Percentiles rank a stretch among this genome's conserved stretches.
Conservation (phyloP, 2,888 invertebrate genomes). For the Chymomyza caudatula region DNA sequence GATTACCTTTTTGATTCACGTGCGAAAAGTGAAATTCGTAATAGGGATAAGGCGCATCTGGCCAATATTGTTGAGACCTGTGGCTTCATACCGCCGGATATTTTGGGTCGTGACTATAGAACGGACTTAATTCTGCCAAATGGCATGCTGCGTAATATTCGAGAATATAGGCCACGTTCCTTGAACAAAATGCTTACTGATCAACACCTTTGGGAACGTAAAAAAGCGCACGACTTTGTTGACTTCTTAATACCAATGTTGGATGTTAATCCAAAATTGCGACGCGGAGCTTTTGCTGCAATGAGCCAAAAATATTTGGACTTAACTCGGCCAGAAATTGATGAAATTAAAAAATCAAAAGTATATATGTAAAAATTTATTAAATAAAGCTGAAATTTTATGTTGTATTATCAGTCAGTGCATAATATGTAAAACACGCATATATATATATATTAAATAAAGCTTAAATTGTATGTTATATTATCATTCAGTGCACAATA, state of each 20-base stretch:
- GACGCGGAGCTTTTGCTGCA: slow-evolving; percentile 95
- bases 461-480: too few relatives aligned
- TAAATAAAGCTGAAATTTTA: too few relatives aligned
- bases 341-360: neutral
- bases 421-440: too few relatives aligned
- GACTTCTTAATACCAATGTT: slow-evolving; percentile 97
- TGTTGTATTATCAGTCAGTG: too few relatives aligned
- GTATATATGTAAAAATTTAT: neutral
- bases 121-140: slow-evolving; percentile 95
- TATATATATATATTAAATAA: too few relatives aligned
- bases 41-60: slow-evolving; percentile 98
- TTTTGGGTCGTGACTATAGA: slow-evolving; percentile 93
- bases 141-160: slow-evolving; percentile 94
- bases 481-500: too few relatives aligned
- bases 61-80: slow-evolving; percentile 98
- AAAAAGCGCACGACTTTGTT: slow-evolving; percentile 93
- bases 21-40: slow-evolving; percentile 88
- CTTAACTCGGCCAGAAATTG: neutral
- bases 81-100: slow-evolving; percentile 94
- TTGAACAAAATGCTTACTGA: slow-evolving; percentile 94
- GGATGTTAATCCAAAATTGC: slow-evolving; percentile 92
- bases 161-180: slow-evolving; percentile 95
- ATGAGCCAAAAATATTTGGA: slow-evolving; percentile 95
- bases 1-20: slow-evolving; percentile 99
- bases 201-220: slow-evolving; percentile 95